These are phyloP conservation scores for Drosophila lacteicornis DNA, from an alignment of 1,140 invertebrate genomes.

Conservation along the genomic window DNA sequence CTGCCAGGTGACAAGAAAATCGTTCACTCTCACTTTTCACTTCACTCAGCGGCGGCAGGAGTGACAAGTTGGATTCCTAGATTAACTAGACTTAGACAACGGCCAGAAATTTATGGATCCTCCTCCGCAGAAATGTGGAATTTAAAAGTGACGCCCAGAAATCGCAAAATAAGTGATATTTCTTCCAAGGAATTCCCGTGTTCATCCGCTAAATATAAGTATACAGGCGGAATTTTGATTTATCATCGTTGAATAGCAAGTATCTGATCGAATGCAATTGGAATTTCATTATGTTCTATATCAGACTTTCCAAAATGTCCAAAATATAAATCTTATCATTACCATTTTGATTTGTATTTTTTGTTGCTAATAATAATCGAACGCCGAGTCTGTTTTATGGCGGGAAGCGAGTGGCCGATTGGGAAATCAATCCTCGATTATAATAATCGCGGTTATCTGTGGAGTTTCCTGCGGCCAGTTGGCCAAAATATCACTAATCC, in stretches of 20 bases:
- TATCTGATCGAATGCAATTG: conserved; percentile 36
- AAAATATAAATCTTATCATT: conserved; percentile 26
- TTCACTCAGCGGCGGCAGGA: conserved; percentile 32
- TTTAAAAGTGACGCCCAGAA: conserved; percentile 26
- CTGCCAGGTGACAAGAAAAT: conserved; percentile 60
- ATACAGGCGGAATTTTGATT: conserved; percentile 10
- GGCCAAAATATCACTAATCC: conserved; percentile 66
- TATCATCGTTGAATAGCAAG: conserved; percentile 36
- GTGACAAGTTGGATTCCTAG: conserved; percentile 47
- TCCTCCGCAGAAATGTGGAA: conserved; percentile 5
- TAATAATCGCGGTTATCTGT: conserved; percentile 13
- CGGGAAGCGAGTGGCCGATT: conserved; percentile 25
- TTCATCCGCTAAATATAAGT: conserved; percentile 43
- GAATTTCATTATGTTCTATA: conserved; percentile 31
- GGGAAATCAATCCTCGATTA: conserved; percentile 27
- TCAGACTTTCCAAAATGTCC: conserved; percentile 2
- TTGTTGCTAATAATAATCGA: background rate
- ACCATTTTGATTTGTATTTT: conserved; percentile 7
- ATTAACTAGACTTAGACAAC: conserved; percentile 7
- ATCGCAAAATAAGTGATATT: conserved; percentile 28
- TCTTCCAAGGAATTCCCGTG: conserved; percentile 26
- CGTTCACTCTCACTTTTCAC: conserved; percentile 74
- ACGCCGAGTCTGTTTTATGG: conserved; percentile 19
- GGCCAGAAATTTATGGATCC: conserved; percentile 49
- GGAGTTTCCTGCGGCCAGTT: conserved; percentile 21